Conservation (phyloP, 2,113 vertebrate genomes). For the Panthera uncia region DNA sequence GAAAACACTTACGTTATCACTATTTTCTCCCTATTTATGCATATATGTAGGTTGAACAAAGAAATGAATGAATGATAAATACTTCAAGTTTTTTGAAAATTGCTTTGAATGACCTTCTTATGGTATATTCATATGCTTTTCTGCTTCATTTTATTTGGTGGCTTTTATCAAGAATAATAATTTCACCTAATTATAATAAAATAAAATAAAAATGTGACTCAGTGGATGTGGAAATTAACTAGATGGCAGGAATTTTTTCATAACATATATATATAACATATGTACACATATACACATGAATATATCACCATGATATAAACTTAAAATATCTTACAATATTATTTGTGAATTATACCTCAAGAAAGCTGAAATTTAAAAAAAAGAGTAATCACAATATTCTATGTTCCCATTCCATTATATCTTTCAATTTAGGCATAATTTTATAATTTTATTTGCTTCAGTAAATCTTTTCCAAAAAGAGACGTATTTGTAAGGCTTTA, state of each 20-base stretch:
- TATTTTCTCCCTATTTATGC: background rate
- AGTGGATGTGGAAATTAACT: background rate
- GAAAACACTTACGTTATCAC: background rate
- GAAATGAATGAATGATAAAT: background rate
- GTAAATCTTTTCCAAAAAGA: background rate
- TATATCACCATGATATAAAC: background rate
- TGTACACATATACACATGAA: too few species aligned
- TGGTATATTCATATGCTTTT: background rate
- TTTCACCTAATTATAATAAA: background rate
- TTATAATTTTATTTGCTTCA: constrained; percentile 8
- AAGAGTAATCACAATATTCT: background rate
- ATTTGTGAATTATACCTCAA: background rate
- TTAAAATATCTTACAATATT: background rate
- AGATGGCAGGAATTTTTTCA: background rate
- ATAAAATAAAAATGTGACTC: background rate
- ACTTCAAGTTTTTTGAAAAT: background rate
- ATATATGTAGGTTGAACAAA: background rate
- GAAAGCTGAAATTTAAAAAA: background rate
- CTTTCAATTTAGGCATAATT: background rate
- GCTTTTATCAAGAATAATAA: constrained; percentile 1
- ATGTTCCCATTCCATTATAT: background rate
- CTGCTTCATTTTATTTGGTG: background rate
- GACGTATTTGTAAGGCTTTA: constrained; percentile 33
- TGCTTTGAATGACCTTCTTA: background rate
- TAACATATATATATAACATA: background rate